Conservation (phyloP, 92 coral and sea anemone genomes). For the Siderastrea radians region DNA sequence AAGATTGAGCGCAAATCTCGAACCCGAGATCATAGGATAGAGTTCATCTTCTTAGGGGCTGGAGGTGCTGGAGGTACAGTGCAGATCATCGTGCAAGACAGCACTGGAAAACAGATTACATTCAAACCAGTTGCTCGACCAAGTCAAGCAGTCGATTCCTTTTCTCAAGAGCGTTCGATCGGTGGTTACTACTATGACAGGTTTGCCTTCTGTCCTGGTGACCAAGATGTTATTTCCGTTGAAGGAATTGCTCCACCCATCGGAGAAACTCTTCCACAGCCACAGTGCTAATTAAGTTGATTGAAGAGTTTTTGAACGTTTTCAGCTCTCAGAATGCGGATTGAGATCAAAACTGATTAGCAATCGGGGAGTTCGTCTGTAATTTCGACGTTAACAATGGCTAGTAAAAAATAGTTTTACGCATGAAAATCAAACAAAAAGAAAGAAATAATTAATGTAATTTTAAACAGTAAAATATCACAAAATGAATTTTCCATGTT, state of each 20-base stretch:
- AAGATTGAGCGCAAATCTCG: slow-evolving; percentile 20
- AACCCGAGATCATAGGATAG: slow-evolving; percentile 21
- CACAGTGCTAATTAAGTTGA: slow-evolving; percentile 1
- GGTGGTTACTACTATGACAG: slow-evolving; percentile 45
- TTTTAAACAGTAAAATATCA: too few species aligned
- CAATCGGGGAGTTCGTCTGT: too few species aligned
- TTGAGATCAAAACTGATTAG: too few species aligned
- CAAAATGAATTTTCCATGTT: too few species aligned
- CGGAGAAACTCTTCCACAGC: slow-evolving; percentile 22
- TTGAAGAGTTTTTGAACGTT: too few species aligned
- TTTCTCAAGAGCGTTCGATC: slow-evolving; percentile 22
- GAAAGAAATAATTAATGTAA: too few species aligned
- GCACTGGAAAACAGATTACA: slow-evolving; percentile 65
- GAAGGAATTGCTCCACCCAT: slow-evolving; percentile 57
- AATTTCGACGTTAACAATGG: too few species aligned
- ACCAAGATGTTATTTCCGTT: slow-evolving; percentile 44
- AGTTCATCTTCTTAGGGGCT: slow-evolving; percentile 31
- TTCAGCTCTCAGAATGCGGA: too few species aligned
- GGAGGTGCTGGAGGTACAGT: slow-evolving; percentile 10
- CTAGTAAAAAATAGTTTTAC: too few species aligned
- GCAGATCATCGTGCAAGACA: slow-evolving; percentile 56
- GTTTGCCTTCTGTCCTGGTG: slow-evolving; percentile 63
- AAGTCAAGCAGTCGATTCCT: background rate
- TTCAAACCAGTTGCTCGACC: slow-evolving; percentile 41
- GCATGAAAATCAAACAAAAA: too few species aligned